Percentiles rank a stretch among this genome's conserved stretches.
These are phyloP conservation scores for Sepiola atlantica DNA, from an alignment of 2,888 invertebrate genomes.

Conservation along the genomic window DNA sequence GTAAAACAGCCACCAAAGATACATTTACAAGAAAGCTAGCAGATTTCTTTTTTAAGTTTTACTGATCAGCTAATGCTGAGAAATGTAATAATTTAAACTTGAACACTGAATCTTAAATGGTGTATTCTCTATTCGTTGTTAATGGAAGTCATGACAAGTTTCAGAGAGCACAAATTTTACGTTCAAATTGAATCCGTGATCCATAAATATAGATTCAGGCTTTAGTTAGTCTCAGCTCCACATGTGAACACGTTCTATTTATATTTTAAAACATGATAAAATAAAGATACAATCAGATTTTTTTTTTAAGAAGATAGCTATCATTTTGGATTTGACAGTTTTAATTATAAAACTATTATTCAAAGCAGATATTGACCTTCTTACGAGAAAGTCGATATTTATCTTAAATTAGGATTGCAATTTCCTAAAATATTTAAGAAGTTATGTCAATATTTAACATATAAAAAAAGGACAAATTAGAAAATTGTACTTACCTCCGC, in stretches of 20 bases:
- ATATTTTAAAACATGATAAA: not conserved
- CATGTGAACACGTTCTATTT: not conserved
- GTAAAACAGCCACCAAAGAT: not conserved
- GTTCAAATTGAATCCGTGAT: not conserved
- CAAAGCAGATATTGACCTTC: not conserved
- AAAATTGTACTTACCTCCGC: constrained; percentile 50
- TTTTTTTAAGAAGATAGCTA: not conserved
- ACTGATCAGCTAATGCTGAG: not conserved
- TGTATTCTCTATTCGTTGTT: not conserved
- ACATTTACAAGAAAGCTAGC: not conserved
- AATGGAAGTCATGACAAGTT: not conserved
- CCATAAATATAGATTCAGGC: not conserved
- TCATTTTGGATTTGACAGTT: not conserved
- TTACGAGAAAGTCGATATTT: too few relatives aligned
- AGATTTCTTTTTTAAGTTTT: not conserved
- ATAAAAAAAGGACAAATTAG: not conserved
- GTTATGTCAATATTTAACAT: not conserved
- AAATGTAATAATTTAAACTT: not conserved
- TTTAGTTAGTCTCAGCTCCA: not conserved
- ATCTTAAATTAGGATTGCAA: too few relatives aligned
- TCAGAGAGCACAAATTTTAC: not conserved
- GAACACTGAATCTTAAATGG: not conserved
- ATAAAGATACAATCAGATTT: not conserved
- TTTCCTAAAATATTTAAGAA: not conserved
- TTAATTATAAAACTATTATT: not conserved